phyloP scores from a whole-genome alignment of 2,888 invertebrate genomes.

The Trachelus troglodyta region DNA sequence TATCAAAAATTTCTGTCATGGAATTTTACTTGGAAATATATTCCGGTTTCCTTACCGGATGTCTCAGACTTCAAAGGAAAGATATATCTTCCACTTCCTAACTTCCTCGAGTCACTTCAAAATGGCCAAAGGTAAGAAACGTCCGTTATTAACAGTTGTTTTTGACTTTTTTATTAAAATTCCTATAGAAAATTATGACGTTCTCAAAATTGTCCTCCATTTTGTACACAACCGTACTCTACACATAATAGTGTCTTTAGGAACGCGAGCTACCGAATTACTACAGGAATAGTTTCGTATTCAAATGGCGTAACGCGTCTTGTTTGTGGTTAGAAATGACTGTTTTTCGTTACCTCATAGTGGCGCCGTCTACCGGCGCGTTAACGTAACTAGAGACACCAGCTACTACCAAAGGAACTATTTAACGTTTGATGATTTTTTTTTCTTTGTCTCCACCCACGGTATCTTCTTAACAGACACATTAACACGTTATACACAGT shows the following conservation, averaged over 20 bases:
- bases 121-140: background rate
- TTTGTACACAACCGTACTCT: background rate
- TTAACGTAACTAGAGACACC: background rate
- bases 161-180: background rate
- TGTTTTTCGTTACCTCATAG: background rate
- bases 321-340: conserved; percentile 8
- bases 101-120: background rate
- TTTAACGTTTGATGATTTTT: background rate
- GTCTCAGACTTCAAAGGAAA: background rate
- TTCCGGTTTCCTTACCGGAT: background rate
- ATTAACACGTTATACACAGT: background rate
- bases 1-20: background rate
- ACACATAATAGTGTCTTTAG: conserved; percentile 1
- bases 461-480: background rate
- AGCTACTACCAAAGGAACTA: background rate
- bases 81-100: background rate
- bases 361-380: background rate
- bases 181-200: background rate
- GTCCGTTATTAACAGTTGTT: background rate
- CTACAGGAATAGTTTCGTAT: conserved; percentile 19
- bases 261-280: conserved; percentile 19
- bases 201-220: background rate
- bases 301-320: conserved; percentile 17
- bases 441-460: background rate
- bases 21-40: background rate